These are phyloP conservation scores for Ceyx erithaca DNA, from an alignment of 2,797 vertebrate genomes.

Conservation along the genomic window DNA sequence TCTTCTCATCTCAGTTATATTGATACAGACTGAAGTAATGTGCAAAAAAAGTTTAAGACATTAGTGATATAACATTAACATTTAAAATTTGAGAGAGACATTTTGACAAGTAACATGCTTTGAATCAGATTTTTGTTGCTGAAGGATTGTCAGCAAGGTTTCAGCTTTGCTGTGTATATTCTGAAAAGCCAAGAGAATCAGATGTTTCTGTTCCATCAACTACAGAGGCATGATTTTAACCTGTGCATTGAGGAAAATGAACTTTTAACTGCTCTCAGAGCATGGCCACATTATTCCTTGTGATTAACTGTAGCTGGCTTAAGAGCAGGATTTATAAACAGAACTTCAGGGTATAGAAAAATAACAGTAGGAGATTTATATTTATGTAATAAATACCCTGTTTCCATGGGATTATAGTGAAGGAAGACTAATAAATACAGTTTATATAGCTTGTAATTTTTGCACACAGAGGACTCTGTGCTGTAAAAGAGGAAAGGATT, in stretches of 20 bases:
- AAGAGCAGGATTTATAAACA: conserved; percentile 11
- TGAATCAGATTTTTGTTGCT: conserved; percentile 62
- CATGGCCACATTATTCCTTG: neutral
- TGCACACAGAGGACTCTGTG: neutral
- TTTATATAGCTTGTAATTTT: neutral
- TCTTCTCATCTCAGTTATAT: neutral
- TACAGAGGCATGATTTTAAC: neutral
- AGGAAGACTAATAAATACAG: conserved; percentile 34
- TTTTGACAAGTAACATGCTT: conserved; percentile 64
- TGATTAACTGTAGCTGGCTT: neutral
- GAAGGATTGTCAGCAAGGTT: conserved; percentile 55
- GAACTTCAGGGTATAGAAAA: conserved; percentile 36
- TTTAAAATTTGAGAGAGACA: conserved; percentile 55
- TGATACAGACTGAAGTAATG: neutral
- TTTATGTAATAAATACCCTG: conserved; percentile 11
- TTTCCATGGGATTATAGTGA: conserved; percentile 23
- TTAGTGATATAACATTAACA: conserved; percentile 47
- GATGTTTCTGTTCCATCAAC: neutral
- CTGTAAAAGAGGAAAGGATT: neutral
- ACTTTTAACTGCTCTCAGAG: neutral
- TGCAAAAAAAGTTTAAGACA: conserved; percentile 2
- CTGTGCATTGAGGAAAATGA: neutral
- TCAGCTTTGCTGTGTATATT: conserved; percentile 26
- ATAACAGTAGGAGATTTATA: conserved; percentile 62
- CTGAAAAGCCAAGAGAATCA: conserved; percentile 55